These are phyloP conservation scores for Trichacis sp. DNA, from an alignment of 2,888 invertebrate genomes.

Conservation along the genomic window DNA sequence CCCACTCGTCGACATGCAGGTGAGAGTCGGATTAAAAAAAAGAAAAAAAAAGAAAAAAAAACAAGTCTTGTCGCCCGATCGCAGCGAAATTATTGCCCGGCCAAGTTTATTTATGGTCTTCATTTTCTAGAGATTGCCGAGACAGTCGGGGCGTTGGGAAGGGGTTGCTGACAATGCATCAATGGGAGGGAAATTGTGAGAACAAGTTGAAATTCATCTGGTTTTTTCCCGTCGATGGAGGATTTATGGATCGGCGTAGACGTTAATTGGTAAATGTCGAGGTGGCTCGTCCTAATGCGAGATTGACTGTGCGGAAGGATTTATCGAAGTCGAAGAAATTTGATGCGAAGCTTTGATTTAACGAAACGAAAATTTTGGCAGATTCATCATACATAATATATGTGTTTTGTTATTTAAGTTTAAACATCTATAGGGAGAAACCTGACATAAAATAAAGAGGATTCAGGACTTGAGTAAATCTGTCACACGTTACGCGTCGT, in stretches of 20 bases:
- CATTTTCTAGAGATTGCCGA: constrained; percentile 52
- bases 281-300: constrained; percentile 19
- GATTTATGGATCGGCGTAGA: constrained; percentile 32
- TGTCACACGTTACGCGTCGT: no score
- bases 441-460: no score
- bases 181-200: constrained; percentile 16
- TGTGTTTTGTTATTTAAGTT: no score
- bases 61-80: constrained; percentile 59
- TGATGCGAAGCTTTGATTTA: no score
- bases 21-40: constrained; percentile 50
- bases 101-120: constrained; percentile 62
- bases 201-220: constrained; percentile 24
- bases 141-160: neutral
- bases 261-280: constrained; percentile 31
- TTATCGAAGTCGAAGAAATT: no score
- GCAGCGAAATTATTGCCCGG: constrained; percentile 60
- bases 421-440: no score
- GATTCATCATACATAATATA: no score
- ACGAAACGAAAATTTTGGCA: no score
- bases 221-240: constrained; percentile 22
- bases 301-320: neutral
- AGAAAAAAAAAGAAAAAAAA: constrained; percentile 58
- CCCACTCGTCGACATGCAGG: constrained; percentile 31
- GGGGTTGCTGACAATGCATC: constrained; percentile 18
- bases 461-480: no score